These are phyloP conservation scores for Macrocentrus cingulum DNA, from an alignment of 1,140 invertebrate species.

Conservation along the genomic window DNA sequence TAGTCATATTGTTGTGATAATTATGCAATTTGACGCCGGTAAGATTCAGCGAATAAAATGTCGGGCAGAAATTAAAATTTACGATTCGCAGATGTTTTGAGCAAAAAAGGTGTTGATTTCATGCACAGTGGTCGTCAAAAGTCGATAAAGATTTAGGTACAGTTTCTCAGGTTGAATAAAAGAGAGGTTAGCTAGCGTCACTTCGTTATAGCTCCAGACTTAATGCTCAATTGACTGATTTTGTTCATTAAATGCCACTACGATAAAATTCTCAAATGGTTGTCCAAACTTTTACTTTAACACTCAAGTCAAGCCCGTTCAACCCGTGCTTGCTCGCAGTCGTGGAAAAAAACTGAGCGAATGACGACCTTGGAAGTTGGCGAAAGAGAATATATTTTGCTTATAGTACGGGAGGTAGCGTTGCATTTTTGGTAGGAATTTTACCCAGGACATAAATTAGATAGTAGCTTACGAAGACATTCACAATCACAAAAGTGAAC, in stretches of 20 bases:
- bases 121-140: no score
- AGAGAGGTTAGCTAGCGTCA: constrained; percentile 11
- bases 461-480: no score
- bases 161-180: neutral
- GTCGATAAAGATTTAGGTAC: neutral
- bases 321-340: constrained; percentile 13
- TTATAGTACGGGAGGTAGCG: constrained; percentile 25
- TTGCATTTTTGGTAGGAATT: no score
- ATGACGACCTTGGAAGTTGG: constrained; percentile 27
- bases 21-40: no score
- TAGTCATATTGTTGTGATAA: neutral
- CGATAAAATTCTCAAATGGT: constrained; percentile 9
- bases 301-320: constrained; percentile 30
- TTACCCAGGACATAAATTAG: no score
- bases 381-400: constrained; percentile 3
- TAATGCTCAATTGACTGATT: neutral
- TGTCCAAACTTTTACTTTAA: constrained; percentile 26
- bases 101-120: no score
- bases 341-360: constrained; percentile 7
- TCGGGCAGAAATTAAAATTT: no score
- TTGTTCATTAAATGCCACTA: neutral
- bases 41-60: no score
- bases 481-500: no score
- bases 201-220: neutral
- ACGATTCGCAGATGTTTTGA: no score